Conservation (phyloP, 2,888 invertebrate species). For the Neoaliturus tenellus region DNA sequence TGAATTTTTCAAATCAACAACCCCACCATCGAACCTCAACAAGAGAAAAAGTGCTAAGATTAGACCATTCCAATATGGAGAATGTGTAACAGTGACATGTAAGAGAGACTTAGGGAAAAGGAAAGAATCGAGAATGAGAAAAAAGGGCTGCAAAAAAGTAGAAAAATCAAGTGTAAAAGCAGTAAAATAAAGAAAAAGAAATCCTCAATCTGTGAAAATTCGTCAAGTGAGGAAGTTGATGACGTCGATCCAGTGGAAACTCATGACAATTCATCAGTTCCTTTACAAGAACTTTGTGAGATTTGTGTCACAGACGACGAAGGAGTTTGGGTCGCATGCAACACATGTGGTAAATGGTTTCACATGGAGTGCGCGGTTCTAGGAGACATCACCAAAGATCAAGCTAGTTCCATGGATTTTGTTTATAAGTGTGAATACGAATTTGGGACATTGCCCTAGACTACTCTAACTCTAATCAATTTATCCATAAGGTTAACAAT, state of each 20-base stretch:
- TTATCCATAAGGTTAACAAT: no score
- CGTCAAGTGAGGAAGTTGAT: no score
- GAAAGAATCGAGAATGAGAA: background rate
- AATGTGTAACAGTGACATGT: constrained; percentile 22
- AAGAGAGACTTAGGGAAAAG: background rate
- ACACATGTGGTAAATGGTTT: background rate
- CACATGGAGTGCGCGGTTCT: constrained; percentile 40
- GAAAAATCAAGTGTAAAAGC: background rate
- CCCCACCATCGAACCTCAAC: background rate
- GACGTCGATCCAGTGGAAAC: no score
- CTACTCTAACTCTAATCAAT: no score
- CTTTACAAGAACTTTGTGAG: background rate
- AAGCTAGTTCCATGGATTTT: background rate
- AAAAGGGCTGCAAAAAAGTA: background rate
- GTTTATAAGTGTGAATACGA: no score
- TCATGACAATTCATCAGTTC: no score
- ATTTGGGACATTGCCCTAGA: no score
- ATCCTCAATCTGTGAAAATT: background rate
- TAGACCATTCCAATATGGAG: background rate
- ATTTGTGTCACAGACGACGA: constrained; percentile 30
- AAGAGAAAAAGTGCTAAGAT: background rate
- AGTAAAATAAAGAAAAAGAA: background rate
- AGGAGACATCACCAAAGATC: background rate
- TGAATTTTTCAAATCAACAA: background rate
- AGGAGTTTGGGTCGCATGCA: constrained; percentile 14